A percentile compares a stretch with the other conserved stretches of the same genome.
These are phyloP conservation scores for Calypte anna DNA, from an alignment of 2,113 vertebrate genomes.

Conservation along the genomic window DNA sequence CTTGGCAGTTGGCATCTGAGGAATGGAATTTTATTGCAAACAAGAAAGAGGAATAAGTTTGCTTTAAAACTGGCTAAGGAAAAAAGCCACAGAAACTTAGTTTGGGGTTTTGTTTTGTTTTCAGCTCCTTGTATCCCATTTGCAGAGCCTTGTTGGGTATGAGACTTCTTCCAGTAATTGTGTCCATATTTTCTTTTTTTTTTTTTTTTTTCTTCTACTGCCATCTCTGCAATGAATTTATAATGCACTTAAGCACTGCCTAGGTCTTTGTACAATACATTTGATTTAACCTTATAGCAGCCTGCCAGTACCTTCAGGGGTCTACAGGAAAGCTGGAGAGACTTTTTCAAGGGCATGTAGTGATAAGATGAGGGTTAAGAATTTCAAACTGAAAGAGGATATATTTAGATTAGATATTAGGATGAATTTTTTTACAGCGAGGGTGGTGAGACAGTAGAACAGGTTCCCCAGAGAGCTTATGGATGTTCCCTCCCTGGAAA, in stretches of 20 bases:
- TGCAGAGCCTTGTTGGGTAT: not conserved
- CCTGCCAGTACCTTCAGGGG: too few species aligned
- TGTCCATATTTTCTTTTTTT: not conserved
- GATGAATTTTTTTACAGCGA: too few species aligned
- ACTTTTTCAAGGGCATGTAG: too few species aligned
- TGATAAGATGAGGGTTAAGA: too few species aligned
- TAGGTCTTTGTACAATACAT: not conserved
- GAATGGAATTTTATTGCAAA: constrained; percentile 54
- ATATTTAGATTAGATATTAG: too few species aligned
- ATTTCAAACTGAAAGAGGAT: too few species aligned
- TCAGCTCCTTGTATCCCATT: not conserved
- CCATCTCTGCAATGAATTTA: not conserved
- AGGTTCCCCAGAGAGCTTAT: too few species aligned
- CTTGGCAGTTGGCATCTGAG: constrained; percentile 22
- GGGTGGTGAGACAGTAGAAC: too few species aligned
- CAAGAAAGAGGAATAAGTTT: constrained; percentile 28
- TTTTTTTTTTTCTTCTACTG: not conserved
- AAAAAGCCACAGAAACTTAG: not conserved
- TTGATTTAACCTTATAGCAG: not conserved
- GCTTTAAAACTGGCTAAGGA: constrained; percentile 19
- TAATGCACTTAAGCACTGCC: not conserved
- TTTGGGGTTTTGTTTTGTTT: constrained; percentile 11
- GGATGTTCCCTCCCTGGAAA: too few species aligned
- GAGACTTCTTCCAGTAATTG: not conserved
- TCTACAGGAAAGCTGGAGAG: too few species aligned